Evolutionary conservation across 2,113 vertebrate genomes (phyloP), one percentile per base, ranked within the genome.

Genomic region (Lepisosteus oculatus): DNA sequence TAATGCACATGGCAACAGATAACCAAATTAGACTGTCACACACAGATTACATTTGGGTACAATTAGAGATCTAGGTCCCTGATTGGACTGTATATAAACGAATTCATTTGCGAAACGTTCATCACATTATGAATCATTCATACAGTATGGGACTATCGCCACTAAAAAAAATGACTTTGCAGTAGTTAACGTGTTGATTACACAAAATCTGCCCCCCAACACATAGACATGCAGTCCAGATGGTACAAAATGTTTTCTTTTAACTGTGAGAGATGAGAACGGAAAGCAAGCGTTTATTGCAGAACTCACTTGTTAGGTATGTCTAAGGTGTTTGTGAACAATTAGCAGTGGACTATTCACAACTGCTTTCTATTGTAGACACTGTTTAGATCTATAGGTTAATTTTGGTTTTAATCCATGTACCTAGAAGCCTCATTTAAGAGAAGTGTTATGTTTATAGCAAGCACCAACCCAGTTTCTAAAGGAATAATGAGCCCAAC

Each of bases 1-100:
- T 9, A 43, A 61, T 61, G 1, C 43, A 43, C 14, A n/a, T 69
- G 47, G 51, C 55, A 61, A 64, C 67, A 64, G 41, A 68, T 42
- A 62, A 62, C 42, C 43, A 61, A 70, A 70, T 70, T 62, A 70
- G 61, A 45, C 66, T 68, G 72, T 73, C 65, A 55, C 45, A 61
- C 65, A 13, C 4, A 68, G 59, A 73, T 68, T 61, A 61, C 65
- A 73, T 41, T 68, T 47, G 56, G 59, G 44, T 13, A 67, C 59
- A 57, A 67, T 61, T 47, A 67, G 56, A 51, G 57, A 62, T 73
- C 55, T 59, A 57, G 6, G 13, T 43, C 68, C 12, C 41, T 59
- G 68, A 61, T 69, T 55, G 68, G 68, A 41, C 55, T 69, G 68
- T 57, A 43, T 43, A 14, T 56, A 69, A 69, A 59, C 43, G 41